phyloP scores from a whole-genome alignment of 2,113 vertebrate genomes.

The Chloebia gouldiae region DNA sequence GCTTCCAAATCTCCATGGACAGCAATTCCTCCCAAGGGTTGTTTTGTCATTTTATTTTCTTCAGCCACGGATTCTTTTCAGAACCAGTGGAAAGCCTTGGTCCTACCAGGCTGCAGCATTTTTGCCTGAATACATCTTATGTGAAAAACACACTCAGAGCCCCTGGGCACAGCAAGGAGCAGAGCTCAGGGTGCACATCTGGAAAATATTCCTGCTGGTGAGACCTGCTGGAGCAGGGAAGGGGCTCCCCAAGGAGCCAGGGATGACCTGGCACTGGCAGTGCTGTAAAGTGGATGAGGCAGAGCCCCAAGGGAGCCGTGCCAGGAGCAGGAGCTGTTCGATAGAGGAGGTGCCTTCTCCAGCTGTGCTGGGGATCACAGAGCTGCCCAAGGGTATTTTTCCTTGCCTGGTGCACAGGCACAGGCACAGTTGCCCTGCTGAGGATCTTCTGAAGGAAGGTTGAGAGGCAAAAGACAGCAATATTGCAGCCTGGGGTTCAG shows the following conservation, averaged over 20 bases:
- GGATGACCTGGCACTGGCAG: not conserved
- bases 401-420: not conserved
- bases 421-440: not conserved
- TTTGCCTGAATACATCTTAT: not conserved
- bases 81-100: not conserved
- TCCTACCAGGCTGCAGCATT: not conserved
- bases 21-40: not conserved
- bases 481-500: not conserved
- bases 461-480: not conserved
- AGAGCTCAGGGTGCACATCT: slow-evolving; percentile 10
- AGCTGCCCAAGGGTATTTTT: not conserved
- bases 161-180: not conserved
- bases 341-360: not conserved
- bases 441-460: not conserved
- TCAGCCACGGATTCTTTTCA: not conserved
- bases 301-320: accelerated
- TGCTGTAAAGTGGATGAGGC: accelerated
- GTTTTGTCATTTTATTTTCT: not conserved
- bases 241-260: not conserved
- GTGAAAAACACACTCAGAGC: not conserved
- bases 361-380: not conserved
- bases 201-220: slow-evolving; percentile 27
- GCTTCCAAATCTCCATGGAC: not conserved
- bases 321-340: not conserved
- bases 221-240: not conserved